Base-by-base conservation (phyloP, 2,888 invertebrate genomes). In the Perdita meconis region DNA sequence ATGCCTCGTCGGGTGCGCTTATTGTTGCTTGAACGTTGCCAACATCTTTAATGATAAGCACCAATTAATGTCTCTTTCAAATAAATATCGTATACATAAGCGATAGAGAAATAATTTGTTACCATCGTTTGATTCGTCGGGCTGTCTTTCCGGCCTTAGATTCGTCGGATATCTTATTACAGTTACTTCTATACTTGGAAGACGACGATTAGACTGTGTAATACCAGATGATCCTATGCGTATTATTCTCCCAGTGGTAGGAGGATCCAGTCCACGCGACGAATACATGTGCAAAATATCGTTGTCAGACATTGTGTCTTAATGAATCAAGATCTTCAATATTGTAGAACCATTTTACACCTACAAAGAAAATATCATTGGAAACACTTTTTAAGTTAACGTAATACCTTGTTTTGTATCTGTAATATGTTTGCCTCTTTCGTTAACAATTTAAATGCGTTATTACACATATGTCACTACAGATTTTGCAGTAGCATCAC, bases 271-370 rank as follows among this genome's bases (percentile, higher is more conserved):
- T 38, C 87, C 87, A 57, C 84, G 87, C 2, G 87, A 84, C 5
- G 22, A 38, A 56, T 51, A 63, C 22, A 83, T 67, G 40, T 85
- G 84, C 19, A 89, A 84, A 34, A 83, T 78, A 77, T 80, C 88
- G 44, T 88, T 87, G 42, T 89, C 89, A n/a, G 92, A 91, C 92
- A 92, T 92, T 61, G 44, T 86, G 53, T 80, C 47, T 57, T 19
- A 42, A 50, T 24, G n/a, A 65, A 44, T 30, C 51, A 30, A 63
- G 16, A 24, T n/a, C 47, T 51, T 81, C 42, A 79, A 10, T 67
- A 65, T 34, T 66, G 44, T 59, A 63, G 66, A 30, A 71, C 55
- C 55, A 73, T 67, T 50, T 73, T 65, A 60, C 16, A 34, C 40
- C 79, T 80, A 44, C 24, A 70, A 75, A 61, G n/a, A 61, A 13